Base-by-base conservation (phyloP, 1,140 invertebrate species). In the Cotesia typhae region DNA sequence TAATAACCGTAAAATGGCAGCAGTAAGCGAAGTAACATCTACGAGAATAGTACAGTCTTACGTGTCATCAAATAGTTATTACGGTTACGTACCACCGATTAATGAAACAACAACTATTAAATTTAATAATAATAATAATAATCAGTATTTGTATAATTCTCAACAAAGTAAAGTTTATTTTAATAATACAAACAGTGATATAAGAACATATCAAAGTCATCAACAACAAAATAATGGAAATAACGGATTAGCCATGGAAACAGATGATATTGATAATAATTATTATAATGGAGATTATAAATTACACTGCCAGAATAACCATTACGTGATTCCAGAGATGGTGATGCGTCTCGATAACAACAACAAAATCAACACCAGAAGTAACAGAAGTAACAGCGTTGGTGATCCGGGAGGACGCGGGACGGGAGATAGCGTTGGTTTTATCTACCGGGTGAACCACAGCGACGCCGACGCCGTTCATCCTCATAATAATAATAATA, bases 31-130 rank as follows among this genome's bases (percentile, higher is more conserved):
- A 72, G 71, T 73, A 60, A 66, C 64, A 59, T 76, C 70, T 65
- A 67, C 47, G 37, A 63, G 35, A 61, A 60, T 74, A n/a, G 72
- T 65, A 36, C 65, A 75, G n/a, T 70, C 79, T 35, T 81, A 79
- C 71, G 76, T 82, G 4, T 82, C 84, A n/a, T 81, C 80, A 14
- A 83, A 74, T 71, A 76, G 76, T 14, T 83, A 84, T 74, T 81
- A 82, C 59, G 82, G 79, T 75, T 82, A 81, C 71, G 77, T 82
- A 14, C 74, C 82, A 38, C 73, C 72, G 41, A 77, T 41, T 38
- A 35, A 60, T 67, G 17, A 72, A 20, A 20, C 53, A 57, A 37
- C 51, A 4, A 14, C 28, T 75, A 60, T 52, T 47, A 71, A 37
- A 28, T 28, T 28, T 28, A 28, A 28, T 28, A 51, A 28, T 28